A percentile compares a stretch with the other conserved stretches of the same genome.
Conservation (phyloP, 2,113 vertebrate genomes). For the Kryptolebias marmoratus region DNA sequence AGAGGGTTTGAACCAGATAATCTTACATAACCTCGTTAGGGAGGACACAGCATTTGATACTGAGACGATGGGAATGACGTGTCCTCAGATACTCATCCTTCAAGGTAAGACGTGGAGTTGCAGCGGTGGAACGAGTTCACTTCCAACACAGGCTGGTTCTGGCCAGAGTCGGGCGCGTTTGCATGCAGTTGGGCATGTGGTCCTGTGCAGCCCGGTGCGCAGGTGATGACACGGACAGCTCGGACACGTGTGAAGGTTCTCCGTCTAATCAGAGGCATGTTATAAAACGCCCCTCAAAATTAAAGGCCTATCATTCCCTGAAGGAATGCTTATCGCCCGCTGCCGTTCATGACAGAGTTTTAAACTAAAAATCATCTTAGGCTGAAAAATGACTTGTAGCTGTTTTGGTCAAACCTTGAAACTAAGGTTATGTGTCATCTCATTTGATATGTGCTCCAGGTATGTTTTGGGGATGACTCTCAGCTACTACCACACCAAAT, state of each 20-base stretch:
- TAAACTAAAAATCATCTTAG: too few species aligned
- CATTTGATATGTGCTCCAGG: too few species aligned
- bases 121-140: constrained; percentile 28
- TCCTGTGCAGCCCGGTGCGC: constrained; percentile 24
- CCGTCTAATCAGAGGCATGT: constrained; percentile 7
- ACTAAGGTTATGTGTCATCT: too few species aligned
- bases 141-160: constrained; percentile 21
- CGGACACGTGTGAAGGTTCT: neutral
- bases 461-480: too few species aligned
- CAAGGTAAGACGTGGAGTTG: constrained; percentile 31
- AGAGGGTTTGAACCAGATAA: constrained; percentile 83
- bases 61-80: constrained; percentile 71
- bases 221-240: neutral
- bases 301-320: too few species aligned
- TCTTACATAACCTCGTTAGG: constrained; percentile 81
- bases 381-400: too few species aligned
- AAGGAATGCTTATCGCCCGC: too few species aligned
- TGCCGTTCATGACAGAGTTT: too few species aligned
- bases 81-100: constrained; percentile 63
- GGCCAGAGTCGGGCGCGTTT: constrained; percentile 25
- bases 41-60: constrained; percentile 75
- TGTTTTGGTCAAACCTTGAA: too few species aligned
- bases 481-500: too few species aligned
- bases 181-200: constrained; percentile 22
- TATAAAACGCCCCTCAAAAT: too few species aligned